Evolutionary conservation across 2,113 vertebrate species (phyloP).

Genomic region (Xerus inauris): DNA sequence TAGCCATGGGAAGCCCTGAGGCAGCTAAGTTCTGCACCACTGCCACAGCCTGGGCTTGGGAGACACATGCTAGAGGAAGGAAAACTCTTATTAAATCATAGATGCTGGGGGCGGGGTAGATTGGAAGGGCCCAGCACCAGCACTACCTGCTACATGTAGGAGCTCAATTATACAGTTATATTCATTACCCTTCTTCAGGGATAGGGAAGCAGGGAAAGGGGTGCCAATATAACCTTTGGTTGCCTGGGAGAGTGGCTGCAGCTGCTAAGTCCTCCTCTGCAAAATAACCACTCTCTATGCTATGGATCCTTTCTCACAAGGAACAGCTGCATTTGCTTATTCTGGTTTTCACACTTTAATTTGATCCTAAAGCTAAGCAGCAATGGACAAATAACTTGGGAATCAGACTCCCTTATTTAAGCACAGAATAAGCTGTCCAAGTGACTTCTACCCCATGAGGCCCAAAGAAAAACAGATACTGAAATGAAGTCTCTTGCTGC

Average conservation of each 20-base stretch:
- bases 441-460: constrained; percentile 18
- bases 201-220: background rate
- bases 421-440: background rate
- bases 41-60: constrained; percentile 18
- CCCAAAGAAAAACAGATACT: constrained; percentile 32
- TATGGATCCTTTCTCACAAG: background rate
- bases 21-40: constrained; percentile 44
- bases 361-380: constrained; percentile 43
- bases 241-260: constrained; percentile 8
- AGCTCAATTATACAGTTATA: background rate
- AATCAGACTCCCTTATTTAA: constrained; percentile 36
- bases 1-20: constrained; percentile 40
- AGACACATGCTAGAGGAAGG: constrained; percentile 28
- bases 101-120: background rate
- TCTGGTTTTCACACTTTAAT: constrained; percentile 54
- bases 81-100: background rate
- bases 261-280: constrained; percentile 3
- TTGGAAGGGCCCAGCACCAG: background rate
- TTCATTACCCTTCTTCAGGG: background rate
- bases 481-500: constrained; percentile 55
- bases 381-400: background rate
- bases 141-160: background rate
- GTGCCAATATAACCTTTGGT: background rate
- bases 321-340: constrained; percentile 33
- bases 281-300: background rate